A percentile compares a stretch with the other conserved stretches of the same genome.
Evolutionary conservation across 2,888 invertebrate genomes (phyloP).

Genomic region (Branchipolynoe longqiensis): DNA sequence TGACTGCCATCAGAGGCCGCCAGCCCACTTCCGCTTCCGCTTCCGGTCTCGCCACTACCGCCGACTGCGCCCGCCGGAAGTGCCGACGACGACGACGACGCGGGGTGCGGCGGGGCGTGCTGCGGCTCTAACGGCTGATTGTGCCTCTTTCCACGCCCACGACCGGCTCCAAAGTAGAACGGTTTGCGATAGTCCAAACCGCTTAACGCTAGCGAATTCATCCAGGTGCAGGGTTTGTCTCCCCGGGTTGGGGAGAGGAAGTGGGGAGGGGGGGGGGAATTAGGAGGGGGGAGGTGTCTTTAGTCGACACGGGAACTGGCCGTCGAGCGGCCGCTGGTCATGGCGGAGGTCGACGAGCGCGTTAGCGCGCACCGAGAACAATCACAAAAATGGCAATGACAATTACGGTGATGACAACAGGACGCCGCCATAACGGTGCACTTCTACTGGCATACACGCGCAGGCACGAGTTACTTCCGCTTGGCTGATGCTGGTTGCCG

Average conservation of each 20-base stretch:
- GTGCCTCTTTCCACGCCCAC: slow-evolving; percentile 42
- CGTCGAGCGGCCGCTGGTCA: too few species aligned
- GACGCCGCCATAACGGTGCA: too few species aligned
- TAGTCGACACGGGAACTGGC: not conserved
- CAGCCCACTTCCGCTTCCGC: not conserved
- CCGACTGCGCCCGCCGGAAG: not conserved
- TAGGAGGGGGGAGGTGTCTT: not conserved
- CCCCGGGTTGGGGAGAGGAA: not conserved
- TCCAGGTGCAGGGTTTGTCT: not conserved
- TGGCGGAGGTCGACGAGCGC: not conserved
- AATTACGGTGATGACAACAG: not conserved
- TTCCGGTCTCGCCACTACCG: not conserved
- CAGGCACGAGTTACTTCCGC: too few species aligned
- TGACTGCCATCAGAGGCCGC: not conserved
- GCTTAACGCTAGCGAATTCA: slow-evolving; percentile 48
- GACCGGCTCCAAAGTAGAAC: slow-evolving; percentile 29
- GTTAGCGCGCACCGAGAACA: not conserved
- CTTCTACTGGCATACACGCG: too few species aligned
- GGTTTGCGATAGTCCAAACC: slow-evolving; percentile 45
- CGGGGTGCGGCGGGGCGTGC: not conserved
- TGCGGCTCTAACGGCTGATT: slow-evolving; percentile 38
- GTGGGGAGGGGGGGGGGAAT: not conserved
- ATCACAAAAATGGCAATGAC: not conserved
- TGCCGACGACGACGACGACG: not conserved
- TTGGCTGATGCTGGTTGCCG: too few species aligned